Evolutionary conservation across 2,113 vertebrate genomes (phyloP).

Genomic region (Rhombomys opimus): DNA sequence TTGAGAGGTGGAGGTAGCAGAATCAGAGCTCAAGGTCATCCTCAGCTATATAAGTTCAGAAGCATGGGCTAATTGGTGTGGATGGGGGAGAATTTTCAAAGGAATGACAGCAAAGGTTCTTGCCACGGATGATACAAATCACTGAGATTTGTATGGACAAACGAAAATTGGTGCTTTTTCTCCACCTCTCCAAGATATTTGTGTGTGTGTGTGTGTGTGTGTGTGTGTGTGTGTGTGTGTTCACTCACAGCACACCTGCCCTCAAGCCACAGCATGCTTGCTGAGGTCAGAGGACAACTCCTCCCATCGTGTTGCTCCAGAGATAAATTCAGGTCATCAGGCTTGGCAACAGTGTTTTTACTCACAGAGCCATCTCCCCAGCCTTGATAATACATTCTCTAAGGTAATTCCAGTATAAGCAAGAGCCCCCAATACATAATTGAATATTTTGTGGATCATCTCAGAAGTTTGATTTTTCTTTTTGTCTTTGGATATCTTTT

Average conservation of each 20-base stretch:
- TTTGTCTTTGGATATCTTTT: neutral
- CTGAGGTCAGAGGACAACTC: no score
- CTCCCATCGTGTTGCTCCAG: neutral
- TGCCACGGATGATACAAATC: neutral
- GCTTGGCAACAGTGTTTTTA: neutral
- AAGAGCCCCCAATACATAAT: neutral
- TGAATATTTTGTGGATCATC: neutral
- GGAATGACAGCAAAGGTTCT: neutral
- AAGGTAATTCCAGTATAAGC: conserved; percentile 19
- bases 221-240: neutral
- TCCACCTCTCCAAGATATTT: neutral
- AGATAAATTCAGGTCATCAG: neutral
- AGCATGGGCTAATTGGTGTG: neutral
- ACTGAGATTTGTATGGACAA: conserved; percentile 18
- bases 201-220: neutral
- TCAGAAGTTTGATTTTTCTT: neutral
- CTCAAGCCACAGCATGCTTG: neutral
- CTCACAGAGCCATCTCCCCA: neutral
- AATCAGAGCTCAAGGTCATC: neutral
- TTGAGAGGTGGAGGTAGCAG: neutral
- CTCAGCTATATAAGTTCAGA: neutral
- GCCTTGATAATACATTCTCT: neutral
- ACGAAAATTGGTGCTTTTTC: neutral
- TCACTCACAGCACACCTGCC: neutral
- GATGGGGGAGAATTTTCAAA: neutral